phyloP scores from a whole-genome alignment of 2,797 vertebrate species.

The Otus scops region DNA sequence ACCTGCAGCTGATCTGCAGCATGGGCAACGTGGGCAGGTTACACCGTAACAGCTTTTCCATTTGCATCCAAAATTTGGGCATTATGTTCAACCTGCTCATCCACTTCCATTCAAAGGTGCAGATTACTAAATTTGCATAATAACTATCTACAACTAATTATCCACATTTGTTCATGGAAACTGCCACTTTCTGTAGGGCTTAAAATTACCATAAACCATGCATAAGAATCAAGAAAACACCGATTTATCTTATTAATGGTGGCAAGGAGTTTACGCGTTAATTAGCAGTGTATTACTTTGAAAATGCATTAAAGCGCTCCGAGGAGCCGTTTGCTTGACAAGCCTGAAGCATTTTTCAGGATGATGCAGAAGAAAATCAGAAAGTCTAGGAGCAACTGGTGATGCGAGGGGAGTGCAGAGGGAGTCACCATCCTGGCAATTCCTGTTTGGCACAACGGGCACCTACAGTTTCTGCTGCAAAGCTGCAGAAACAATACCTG shows the following conservation, averaged over 20 bases:
- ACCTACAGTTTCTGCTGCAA: rapidly evolving
- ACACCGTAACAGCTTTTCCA: neutral
- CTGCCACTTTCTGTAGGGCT: constrained; percentile 30
- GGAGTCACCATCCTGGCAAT: rapidly evolving
- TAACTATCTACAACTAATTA: constrained; percentile 53
- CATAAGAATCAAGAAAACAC: neutral
- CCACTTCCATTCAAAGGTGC: neutral
- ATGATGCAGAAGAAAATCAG: neutral
- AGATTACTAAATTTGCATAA: constrained; percentile 32
- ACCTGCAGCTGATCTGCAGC: neutral
- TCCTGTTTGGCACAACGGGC: neutral
- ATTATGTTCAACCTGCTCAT: neutral
- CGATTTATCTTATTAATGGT: constrained; percentile 6
- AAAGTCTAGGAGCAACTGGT: rapidly evolving
- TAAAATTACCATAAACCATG: constrained; percentile 32
- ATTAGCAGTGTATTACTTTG: neutral
- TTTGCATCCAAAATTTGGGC: neutral
- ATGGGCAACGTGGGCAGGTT: neutral
- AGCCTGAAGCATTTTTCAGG: rapidly evolving
- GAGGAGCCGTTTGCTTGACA: neutral
- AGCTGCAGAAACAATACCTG: neutral
- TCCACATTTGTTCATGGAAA: constrained; percentile 26
- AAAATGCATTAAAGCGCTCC: neutral
- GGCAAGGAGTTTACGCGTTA: neutral
- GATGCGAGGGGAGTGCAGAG: neutral